These are phyloP conservation scores for Redunca redunca DNA, from an alignment of 2,113 vertebrate species.

Conservation along the genomic window DNA sequence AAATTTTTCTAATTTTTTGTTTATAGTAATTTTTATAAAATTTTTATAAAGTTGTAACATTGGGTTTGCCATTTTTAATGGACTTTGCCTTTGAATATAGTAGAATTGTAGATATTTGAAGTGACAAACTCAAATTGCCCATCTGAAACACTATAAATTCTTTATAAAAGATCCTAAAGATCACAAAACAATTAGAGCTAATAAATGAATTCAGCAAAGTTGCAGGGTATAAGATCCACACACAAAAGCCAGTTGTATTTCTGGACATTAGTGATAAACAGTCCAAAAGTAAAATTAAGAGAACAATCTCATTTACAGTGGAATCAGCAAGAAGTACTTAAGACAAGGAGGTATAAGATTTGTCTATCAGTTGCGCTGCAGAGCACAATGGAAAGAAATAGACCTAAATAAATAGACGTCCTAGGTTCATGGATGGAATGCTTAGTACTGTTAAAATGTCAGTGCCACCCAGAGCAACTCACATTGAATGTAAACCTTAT, in stretches of 20 bases:
- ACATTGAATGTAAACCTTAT: neutral
- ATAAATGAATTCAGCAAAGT: neutral
- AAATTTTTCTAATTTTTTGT: neutral
- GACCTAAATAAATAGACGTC: neutral
- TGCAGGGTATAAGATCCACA: neutral
- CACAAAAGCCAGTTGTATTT: neutral
- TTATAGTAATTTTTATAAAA: neutral
- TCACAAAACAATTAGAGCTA: neutral
- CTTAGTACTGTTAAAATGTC: neutral
- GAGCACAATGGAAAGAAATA: neutral
- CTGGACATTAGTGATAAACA: neutral
- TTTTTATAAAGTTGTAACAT: neutral
- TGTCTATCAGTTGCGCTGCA: neutral
- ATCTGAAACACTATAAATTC: neutral
- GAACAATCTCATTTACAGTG: neutral
- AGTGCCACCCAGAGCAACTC: neutral
- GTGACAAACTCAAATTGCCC: neutral
- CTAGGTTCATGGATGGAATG: neutral
- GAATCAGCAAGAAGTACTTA: neutral
- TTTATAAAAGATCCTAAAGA: neutral
- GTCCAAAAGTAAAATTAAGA: neutral
- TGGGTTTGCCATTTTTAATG: slow-evolving; percentile 25
- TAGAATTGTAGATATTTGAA: neutral
- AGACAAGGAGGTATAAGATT: neutral
- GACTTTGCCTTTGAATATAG: slow-evolving; percentile 3